phyloP scores from a whole-genome alignment of 2,113 vertebrate genomes.

The Orientallactaga bullata region DNA sequence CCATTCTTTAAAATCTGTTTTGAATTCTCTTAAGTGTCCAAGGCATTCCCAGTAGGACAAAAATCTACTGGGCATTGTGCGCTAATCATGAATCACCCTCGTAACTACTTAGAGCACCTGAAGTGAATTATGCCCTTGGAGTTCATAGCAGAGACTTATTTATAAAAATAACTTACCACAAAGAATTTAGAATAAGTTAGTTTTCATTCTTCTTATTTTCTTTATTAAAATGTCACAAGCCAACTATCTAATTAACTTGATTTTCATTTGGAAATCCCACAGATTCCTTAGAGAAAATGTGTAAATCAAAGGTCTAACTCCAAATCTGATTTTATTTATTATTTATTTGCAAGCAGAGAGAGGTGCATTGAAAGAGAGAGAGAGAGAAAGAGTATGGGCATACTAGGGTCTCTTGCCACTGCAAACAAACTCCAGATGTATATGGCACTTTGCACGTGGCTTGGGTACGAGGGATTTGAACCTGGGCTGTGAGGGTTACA shows the following conservation, averaged over 20 bases:
- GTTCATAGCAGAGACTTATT: background rate
- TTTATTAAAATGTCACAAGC: background rate
- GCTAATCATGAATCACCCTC: background rate
- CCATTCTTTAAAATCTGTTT: too few relatives aligned
- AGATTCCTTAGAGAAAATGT: background rate
- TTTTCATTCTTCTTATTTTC: background rate
- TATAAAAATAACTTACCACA: background rate
- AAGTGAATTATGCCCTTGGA: background rate
- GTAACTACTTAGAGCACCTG: constrained; percentile 3
- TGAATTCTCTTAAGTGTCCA: too few relatives aligned
- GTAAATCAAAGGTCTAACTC: background rate
- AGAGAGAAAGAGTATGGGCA: too few relatives aligned
- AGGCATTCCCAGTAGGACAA: too few relatives aligned
- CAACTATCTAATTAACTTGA: background rate
- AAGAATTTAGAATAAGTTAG: background rate
- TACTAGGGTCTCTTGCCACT: too few relatives aligned
- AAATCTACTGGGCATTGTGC: constrained; percentile 53
- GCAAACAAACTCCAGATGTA: too few relatives aligned
- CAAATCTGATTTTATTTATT: background rate
- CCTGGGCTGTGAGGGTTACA: too few relatives aligned
- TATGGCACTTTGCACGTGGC: too few relatives aligned
- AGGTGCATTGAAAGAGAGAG: too few relatives aligned
- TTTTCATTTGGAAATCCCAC: background rate
- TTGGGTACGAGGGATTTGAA: too few relatives aligned
- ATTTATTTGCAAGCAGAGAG: background rate